phyloP scores from a whole-genome alignment of 2,797 vertebrate genomes.

The Rhynchonycteris naso region DNA sequence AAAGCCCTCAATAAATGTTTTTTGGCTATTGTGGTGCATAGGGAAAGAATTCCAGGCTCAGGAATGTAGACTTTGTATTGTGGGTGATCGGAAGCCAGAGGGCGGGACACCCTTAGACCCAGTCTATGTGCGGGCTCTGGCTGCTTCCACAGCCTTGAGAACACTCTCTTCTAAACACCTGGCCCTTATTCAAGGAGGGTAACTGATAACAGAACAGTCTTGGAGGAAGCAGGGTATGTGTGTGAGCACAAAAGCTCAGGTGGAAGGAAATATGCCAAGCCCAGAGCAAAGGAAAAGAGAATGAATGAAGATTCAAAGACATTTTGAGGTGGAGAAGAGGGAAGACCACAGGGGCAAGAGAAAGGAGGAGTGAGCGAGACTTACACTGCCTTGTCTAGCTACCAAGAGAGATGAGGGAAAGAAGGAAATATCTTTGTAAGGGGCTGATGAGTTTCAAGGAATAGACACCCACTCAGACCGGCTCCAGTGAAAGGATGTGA shows the following conservation, averaged over 20 bases:
- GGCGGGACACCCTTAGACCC: neutral
- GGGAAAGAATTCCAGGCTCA: neutral
- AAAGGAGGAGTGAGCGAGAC: neutral
- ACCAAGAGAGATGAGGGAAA: neutral
- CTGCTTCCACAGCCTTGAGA: neutral
- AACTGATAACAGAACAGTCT: slow-evolving; percentile 28
- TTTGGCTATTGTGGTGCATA: neutral
- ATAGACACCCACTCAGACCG: neutral
- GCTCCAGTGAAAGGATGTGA: neutral
- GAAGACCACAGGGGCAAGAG: neutral
- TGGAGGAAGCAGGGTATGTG: neutral
- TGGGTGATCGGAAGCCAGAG: neutral
- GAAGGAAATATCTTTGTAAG: neutral
- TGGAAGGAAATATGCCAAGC: slow-evolving; percentile 21
- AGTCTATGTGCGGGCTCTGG: neutral
- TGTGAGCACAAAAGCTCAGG: neutral
- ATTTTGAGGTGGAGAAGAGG: slow-evolving; percentile 9
- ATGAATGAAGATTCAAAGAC: neutral
- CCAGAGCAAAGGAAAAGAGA: neutral
- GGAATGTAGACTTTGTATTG: neutral
- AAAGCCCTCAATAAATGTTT: slow-evolving; percentile 26
- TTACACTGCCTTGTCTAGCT: neutral
- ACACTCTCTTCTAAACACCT: neutral
- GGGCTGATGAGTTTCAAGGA: neutral
- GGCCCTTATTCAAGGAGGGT: neutral